Percentiles rank a stretch among this genome's conserved stretches.
Evolutionary conservation across 1,140 invertebrate genomes (phyloP).

Genomic region (Apolygus lucorum): DNA sequence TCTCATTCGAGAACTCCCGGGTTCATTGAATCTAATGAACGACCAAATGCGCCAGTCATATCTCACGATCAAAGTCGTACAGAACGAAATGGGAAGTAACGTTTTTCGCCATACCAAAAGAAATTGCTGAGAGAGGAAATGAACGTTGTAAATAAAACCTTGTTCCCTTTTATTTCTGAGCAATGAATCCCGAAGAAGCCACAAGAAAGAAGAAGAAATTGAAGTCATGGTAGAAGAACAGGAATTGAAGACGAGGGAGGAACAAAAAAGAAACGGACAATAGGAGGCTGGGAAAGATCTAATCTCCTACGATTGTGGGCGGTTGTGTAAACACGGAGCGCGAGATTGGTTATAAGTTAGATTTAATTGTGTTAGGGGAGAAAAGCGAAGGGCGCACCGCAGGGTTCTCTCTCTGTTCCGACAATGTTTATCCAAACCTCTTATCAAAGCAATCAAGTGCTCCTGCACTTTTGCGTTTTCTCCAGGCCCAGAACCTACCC

Average conservation of each 20-base stretch:
- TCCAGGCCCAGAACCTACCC: no score
- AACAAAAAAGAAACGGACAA: neutral
- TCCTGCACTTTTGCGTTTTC: neutral
- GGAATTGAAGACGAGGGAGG: no score
- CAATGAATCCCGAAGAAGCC: neutral
- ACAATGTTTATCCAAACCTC: slow-evolving; percentile 1
- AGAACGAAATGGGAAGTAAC: no score
- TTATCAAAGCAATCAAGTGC: slow-evolving; percentile 11
- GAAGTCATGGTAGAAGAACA: neutral
- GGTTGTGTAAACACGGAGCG: slow-evolving; percentile 6
- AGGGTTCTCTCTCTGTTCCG: neutral
- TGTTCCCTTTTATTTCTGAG: neutral
- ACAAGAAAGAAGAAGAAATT: neutral
- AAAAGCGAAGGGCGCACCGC: neutral
- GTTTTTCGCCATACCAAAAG: no score
- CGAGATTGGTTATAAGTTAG: slow-evolving; percentile 15
- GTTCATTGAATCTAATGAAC: no score
- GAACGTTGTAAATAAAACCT: neutral
- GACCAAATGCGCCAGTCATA: no score
- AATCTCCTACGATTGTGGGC: slow-evolving; percentile 4
- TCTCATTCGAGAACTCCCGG: no score
- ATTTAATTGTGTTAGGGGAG: slow-evolving; percentile 6
- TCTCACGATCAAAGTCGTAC: no score
- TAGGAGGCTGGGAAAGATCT: neutral
- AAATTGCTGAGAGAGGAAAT: neutral